Percentiles rank a stretch among this genome's conserved stretches.
phyloP scores from a whole-genome alignment of 2,113 vertebrate genomes.

The Benitochromis conjunctus region DNA sequence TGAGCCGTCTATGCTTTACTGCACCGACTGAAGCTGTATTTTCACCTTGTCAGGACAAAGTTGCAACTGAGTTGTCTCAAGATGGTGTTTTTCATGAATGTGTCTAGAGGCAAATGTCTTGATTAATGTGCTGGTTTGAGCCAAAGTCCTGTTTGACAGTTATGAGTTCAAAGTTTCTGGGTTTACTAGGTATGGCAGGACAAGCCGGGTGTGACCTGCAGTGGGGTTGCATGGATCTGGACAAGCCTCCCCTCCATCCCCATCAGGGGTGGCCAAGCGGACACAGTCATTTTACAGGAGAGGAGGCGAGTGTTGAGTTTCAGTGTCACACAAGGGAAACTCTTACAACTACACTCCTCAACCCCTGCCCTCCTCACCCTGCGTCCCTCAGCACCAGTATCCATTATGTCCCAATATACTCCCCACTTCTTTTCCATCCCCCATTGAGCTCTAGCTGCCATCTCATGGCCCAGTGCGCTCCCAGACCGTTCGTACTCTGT shows the following conservation, averaged over 20 bases:
- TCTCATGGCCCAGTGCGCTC: slow-evolving; percentile 42
- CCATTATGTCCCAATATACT: slow-evolving; percentile 29
- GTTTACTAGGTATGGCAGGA: slow-evolving; percentile 17
- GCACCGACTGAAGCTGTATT: slow-evolving; percentile 19
- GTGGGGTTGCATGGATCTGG: background rate
- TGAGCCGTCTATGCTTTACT: slow-evolving; percentile 17
- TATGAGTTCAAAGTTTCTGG: slow-evolving; percentile 51
- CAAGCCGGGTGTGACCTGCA: slow-evolving; percentile 34
- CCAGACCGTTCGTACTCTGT: slow-evolving; percentile 39
- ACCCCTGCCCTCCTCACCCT: slow-evolving; percentile 10
- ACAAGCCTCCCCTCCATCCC: slow-evolving; percentile 10
- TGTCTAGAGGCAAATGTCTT: slow-evolving; percentile 8
- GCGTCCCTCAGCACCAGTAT: slow-evolving; percentile 33
- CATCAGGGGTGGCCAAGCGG: slow-evolving; percentile 47
- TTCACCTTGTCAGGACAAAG: slow-evolving; percentile 23
- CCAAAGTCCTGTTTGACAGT: slow-evolving; percentile 48
- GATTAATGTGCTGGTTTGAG: slow-evolving; percentile 27
- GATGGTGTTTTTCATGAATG: background rate
- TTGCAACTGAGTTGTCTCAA: slow-evolving; percentile 2
- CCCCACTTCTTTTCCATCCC: background rate
- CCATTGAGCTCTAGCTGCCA: background rate
- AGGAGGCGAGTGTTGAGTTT: slow-evolving; percentile 59
- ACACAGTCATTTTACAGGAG: slow-evolving; percentile 47
- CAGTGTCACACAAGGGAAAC: slow-evolving; percentile 60
- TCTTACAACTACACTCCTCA: slow-evolving; percentile 16